Percentiles rank a stretch among this genome's conserved stretches.
Conservation (phyloP, 2,113 vertebrate genomes). For the Polypterus bichir region DNA sequence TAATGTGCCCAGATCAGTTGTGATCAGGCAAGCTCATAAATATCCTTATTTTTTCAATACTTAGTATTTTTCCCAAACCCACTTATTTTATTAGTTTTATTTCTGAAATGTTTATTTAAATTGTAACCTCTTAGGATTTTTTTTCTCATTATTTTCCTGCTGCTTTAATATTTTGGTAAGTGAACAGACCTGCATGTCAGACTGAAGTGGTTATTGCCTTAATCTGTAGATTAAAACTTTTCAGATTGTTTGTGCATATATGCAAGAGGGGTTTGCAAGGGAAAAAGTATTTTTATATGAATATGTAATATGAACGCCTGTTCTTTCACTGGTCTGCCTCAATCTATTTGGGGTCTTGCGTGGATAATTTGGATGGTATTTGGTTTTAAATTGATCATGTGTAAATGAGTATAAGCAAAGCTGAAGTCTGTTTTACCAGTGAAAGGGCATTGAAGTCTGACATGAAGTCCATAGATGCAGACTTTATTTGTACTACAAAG, state of each 20-base stretch:
- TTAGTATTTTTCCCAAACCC: no score
- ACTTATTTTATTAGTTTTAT: no score
- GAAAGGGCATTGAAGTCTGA: constrained; percentile 40
- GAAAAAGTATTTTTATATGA: no score
- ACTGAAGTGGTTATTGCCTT: constrained; percentile 57
- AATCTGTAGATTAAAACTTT: constrained; percentile 25
- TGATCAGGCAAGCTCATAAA: no score
- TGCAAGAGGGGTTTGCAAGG: neutral
- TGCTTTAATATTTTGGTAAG: constrained; percentile 70
- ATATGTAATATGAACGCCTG: no score
- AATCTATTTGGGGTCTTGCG: neutral
- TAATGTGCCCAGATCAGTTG: no score
- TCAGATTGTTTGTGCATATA: constrained; percentile 32
- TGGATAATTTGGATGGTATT: no score
- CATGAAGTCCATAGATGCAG: constrained; percentile 11
- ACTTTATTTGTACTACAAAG: constrained; percentile 1
- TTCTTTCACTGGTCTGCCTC: constrained; percentile 53
- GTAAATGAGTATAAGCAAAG: no score
- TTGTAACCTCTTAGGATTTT: constrained; percentile 20
- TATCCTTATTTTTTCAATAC: no score
- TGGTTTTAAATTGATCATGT: no score
- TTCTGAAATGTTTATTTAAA: no score
- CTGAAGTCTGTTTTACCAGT: constrained; percentile 29
- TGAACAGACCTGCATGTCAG: constrained; percentile 58
- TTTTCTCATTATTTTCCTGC: constrained; percentile 57